Base-by-base conservation (phyloP, 2,797 vertebrate species). In the Propithecus perrieri region DNA sequence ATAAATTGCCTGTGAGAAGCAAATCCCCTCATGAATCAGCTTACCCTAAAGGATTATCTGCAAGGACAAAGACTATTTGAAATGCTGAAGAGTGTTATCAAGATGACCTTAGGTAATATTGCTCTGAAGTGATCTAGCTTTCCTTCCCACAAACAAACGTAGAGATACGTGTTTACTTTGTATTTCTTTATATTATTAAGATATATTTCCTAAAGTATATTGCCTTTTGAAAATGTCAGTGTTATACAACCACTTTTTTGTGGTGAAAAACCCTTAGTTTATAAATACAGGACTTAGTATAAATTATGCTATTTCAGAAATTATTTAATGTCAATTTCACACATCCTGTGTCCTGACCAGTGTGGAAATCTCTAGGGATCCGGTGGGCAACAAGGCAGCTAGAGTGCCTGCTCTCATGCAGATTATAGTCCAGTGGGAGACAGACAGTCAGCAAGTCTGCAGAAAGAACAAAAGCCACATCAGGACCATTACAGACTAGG, bases 1-100 rank as follows among this genome's bases (percentile, higher is more conserved):
- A 59, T 90, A 59, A 65, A 89, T 85, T 83, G 80, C 74, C 91
- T 84, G 63, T 78, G 61, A 93, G 84, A 76, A 85, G 61, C 75
- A 95, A 94, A 95, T 96, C 91, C 91, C 61, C 12, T 71, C 57
- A 20, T 67, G 92, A 94, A 81, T 90, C 91, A 90, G 94, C 89
- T 96, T 97, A 94, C 28, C 20, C 38, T 7, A 3, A 63, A 55
- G 50, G 89, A 95, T 97, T 97, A 95, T n/a, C 86, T 63, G 43
- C 75, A 76, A 63, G 89, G 92, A 63, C 86, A 91, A 59, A 95
- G 92, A 43, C 69, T 95, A 1, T 55, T 74, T 91, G 88, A 63
- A 72, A 93, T 85, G 55, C 72, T 41, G 35, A 26, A 63, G 26
- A 80, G 72, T 91, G 67, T 83, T 85, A 86, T 79, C 76, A 71